Percentiles rank a stretch among this genome's conserved stretches.
These are phyloP conservation scores for Hyaena hyaena DNA, from an alignment of 2,113 vertebrate species.

Conservation along the genomic window DNA sequence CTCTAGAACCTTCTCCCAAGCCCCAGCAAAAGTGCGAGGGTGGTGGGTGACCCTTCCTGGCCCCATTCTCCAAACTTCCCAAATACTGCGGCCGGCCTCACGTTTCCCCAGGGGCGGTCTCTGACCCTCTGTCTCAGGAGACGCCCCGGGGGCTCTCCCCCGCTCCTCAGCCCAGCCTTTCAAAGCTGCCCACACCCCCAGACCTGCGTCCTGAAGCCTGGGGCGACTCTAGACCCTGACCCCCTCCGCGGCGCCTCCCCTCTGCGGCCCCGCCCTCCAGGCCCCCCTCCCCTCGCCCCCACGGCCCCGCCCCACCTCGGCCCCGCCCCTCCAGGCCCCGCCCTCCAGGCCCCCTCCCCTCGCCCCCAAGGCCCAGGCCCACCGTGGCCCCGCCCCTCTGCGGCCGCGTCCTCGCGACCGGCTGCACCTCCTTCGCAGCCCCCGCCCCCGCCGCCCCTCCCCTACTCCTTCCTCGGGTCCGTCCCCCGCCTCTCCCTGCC, in stretches of 20 bases:
- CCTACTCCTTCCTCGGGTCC: no score
- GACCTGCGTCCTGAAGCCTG: not conserved
- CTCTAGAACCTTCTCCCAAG: not conserved
- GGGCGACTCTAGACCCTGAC: not conserved
- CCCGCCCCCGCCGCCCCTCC: no score
- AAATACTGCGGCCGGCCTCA: not conserved
- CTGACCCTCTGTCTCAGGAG: not conserved
- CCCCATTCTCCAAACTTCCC: not conserved
- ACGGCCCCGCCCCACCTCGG: no score
- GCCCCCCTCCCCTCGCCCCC: not conserved
- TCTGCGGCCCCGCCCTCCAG: no score
- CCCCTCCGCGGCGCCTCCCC: not conserved
- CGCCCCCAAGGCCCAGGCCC: no score
- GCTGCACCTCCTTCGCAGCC: no score
- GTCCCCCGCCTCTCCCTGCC: not conserved
- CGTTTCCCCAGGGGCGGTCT: not conserved
- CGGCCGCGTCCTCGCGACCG: no score
- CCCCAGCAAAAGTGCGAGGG: not conserved
- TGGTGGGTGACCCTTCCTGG: not conserved
- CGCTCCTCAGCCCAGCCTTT: not conserved
- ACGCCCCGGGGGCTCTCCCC: not conserved
- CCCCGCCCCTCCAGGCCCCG: no score
- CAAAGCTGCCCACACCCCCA: rapidly evolving
- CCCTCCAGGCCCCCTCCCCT: no score
- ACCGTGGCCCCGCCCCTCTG: no score